Conservation (phyloP, 2,113 vertebrate species). For the Notothenia coriiceps region DNA sequence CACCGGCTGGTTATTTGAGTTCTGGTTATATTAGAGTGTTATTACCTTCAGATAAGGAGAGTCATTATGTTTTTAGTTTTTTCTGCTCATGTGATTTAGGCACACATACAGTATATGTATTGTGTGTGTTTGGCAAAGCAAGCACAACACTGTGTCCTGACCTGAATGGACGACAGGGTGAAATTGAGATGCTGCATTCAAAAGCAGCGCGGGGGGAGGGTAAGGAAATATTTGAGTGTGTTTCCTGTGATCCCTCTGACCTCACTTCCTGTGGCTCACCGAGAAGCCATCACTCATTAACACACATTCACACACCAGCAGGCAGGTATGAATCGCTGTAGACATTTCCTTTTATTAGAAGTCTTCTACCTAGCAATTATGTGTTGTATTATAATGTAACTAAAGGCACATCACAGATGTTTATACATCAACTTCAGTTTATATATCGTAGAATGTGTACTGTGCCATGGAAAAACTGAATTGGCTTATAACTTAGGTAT, state of each 20-base stretch:
- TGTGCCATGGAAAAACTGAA: neutral
- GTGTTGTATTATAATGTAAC: neutral
- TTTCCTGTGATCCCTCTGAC: slow-evolving; percentile 24
- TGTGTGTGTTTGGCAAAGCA: neutral
- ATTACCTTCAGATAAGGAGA: too few relatives aligned
- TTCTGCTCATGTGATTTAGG: too few relatives aligned
- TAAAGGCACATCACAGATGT: neutral
- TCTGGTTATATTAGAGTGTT: too few relatives aligned
- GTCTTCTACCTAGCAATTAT: too few relatives aligned
- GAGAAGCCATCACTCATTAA: neutral
- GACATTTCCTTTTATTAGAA: too few relatives aligned
- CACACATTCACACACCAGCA: neutral
- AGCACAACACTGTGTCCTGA: neutral
- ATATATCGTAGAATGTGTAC: neutral
- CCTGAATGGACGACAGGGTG: neutral
- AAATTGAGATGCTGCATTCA: neutral
- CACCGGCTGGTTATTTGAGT: too few relatives aligned
- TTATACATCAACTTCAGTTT: neutral
- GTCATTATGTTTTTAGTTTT: too few relatives aligned
- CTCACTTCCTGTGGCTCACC: slow-evolving; percentile 17
- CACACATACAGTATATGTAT: neutral
- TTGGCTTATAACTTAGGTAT: too few relatives aligned
- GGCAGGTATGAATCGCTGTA: neutral
- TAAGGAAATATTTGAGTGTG: slow-evolving; percentile 31
- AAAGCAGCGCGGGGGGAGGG: neutral